phyloP scores from a whole-genome alignment of 1,140 invertebrate genomes.

The Cotesia typhae region DNA sequence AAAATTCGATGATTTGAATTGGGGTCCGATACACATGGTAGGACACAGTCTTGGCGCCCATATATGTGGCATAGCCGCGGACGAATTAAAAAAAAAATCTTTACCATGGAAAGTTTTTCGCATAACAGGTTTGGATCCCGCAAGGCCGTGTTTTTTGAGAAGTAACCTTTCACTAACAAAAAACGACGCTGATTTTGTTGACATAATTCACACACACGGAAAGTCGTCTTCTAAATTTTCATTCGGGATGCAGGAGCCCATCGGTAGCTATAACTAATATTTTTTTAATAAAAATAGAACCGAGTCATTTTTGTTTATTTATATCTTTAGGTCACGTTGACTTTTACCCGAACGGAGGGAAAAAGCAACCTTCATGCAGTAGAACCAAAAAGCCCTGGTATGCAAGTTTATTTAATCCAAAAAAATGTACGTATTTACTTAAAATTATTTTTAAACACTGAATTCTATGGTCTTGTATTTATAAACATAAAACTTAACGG shows the following conservation, averaged over 20 bases:
- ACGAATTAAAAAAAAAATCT: conserved; percentile 59
- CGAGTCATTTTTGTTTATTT: background rate
- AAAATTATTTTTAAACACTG: no score
- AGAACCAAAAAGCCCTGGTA: conserved; percentile 54
- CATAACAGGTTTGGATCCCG: conserved; percentile 71
- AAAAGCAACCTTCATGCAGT: conserved; percentile 67
- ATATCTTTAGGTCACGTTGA: conserved; percentile 68
- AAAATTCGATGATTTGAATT: conserved; percentile 1
- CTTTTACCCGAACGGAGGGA: conserved; percentile 76
- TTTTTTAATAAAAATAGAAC: background rate
- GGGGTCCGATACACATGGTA: conserved; percentile 65
- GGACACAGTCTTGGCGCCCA: conserved; percentile 74
- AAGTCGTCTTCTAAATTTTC: conserved; percentile 62
- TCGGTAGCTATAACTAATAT: conserved; percentile 37
- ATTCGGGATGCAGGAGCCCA: conserved; percentile 65
- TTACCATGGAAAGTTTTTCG: conserved; percentile 51
- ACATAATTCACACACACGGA: conserved; percentile 76
- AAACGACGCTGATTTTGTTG: conserved; percentile 72
- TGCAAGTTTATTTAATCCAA: conserved; percentile 51
- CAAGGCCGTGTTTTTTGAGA: conserved; percentile 71
- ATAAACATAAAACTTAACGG: background rate
- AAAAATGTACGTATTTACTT: conserved; percentile 53
- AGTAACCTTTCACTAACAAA: conserved; percentile 63
- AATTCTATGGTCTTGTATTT: no score
- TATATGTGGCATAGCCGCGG: conserved; percentile 68